Base-by-base conservation (phyloP, 1,140 invertebrate species). In the Vollenhovia emeryi region DNA sequence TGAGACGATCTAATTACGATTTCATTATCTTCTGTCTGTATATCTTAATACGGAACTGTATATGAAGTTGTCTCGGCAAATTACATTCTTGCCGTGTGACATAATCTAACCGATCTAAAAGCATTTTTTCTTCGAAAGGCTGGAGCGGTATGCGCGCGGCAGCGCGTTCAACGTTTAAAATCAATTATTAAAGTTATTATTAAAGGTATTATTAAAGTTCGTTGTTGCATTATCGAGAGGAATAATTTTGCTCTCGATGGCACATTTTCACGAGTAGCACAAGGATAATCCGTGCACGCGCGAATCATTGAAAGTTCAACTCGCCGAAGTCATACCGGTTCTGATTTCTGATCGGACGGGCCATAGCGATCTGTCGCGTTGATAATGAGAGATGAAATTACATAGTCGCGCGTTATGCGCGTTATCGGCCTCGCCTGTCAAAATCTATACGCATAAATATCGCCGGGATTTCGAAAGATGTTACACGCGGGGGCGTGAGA, bases 401-500 rank as follows among this genome's bases (percentile, higher is more conserved):
- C 36, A 57, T 50, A 76, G 24, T 36, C 11, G n/a, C n/a, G n/a
- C n/a, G 48, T 50, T 50, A 50, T 50, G 48, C 48, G 50, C 50
- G 55, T 75, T 84, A 84, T 84, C 71, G 21, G 18, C 11, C 50
- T 2, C 8, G 52, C 30, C 30, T 21, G 57, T 84, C 68, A 27
- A 74, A 75, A 76, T 76, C 48, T 76, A 73, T n/a, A 55, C 33
- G 18, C 30, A 8, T 55, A 36, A 27, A 43, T 60, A 57, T 55
- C 66, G 11, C 40, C 57, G 55, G 4, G 59, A 62, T 88, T 86
- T 86, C 66, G 88, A 74, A 86, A 89, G 55, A 3, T 21, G 1
- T 33, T 43, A 71, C 6, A n/a, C 27, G 24, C n/a, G 55, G 30
- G 75, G 69, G 74, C 87, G 87, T 88, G 88, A 78, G 88, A 87